Evolutionary conservation across 2,797 vertebrate genomes (phyloP), one percentile per base, ranked within the genome.

Genomic region (Sebastes taczanowskii): DNA sequence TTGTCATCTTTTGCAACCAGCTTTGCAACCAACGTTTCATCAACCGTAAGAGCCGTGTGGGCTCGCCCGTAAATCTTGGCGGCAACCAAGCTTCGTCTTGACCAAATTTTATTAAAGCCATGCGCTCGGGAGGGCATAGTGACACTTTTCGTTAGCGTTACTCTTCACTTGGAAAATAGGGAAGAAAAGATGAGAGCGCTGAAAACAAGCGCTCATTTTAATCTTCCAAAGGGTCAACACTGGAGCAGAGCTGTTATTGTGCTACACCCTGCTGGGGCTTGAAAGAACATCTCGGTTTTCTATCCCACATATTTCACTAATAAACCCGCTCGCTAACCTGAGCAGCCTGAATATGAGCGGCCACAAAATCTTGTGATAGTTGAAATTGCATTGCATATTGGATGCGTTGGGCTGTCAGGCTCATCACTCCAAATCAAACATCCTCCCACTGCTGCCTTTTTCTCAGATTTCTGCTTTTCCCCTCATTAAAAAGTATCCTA

Each of bases 61-160:
- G 58, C 23, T 66, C 18, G 55, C 38, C 62, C 74, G 74, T 85
- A 92, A 91, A 91, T 91, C 32, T 66, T 25, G 5, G 3, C 9
- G 46, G 79, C 75, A 85, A 83, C 78, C 60, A 70, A 83, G n/a
- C 60, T 81, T 76, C 25, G 56, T 76, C 60, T 69, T 81, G 55
- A 86, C 74, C 72, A 81, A n/a, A 35, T 85, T 82, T 88, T 71
- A 92, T 91, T 72, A 56, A 86, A 92, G 84, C 75, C 79, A 88
- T 86, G 75, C 25, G 30, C 59, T 67, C 1, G 18, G 46, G 11
- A 85, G 74, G 73, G 62, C 78, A 80, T 16, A 2, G 79, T 80
- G 87, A 88, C 74, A 75, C 67, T 83, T 85, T 83, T 79, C 27
- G 83, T 86, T 73, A 88, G 32, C n/a, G 22, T 52, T 46, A 23